Base-by-base conservation (phyloP, 1,140 invertebrate species). In the Leptonema lineaticorne region DNA sequence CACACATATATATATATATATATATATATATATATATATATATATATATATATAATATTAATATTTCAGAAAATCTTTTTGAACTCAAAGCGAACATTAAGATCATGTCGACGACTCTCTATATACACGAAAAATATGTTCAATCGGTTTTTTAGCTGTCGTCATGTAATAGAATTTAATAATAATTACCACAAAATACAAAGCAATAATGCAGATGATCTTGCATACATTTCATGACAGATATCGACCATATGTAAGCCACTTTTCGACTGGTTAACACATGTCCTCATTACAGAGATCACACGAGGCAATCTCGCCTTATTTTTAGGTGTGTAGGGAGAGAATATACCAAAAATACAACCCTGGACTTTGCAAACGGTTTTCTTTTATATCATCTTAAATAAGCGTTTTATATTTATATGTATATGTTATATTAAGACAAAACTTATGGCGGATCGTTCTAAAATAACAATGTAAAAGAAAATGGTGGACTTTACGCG, bases 231-330 rank as follows among this genome's bases (percentile, higher is more conserved):
- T 18, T 69, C 69, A 71, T 69, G 67, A 71, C 67, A 71, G 70
- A 66, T 69, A 71, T 71, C 57, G 62, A 45, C 70, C 70, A 71
- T 71, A 26, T 71, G 70, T 64, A 60, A 37, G 27, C 63, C 37
- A 71, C 67, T 71, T n/a, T n/a, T 67, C 53, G 24, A 59, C 68
- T 69, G 70, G 67, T 66, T 65, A 66, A 71, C 70, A 71, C 70
- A 57, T 71, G 70, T 71, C 63, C 30, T 65, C 56, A 68, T 64
- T 64, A 41, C 45, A 22, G 41, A 64, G 62, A 71, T 66, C 67
- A 59, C 65, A 68, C 30, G 64, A 62, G 45, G 29, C 50, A 41
- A 41, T 41, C 24, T 28, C 7, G 18, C n/a, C n/a, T n/a, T 68
- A 68, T 68, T 68, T 60, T 56, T 29, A 57, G 41, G 26, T 58